Conservation (phyloP, 2,797 vertebrate genomes). For the Todus mexicanus region DNA sequence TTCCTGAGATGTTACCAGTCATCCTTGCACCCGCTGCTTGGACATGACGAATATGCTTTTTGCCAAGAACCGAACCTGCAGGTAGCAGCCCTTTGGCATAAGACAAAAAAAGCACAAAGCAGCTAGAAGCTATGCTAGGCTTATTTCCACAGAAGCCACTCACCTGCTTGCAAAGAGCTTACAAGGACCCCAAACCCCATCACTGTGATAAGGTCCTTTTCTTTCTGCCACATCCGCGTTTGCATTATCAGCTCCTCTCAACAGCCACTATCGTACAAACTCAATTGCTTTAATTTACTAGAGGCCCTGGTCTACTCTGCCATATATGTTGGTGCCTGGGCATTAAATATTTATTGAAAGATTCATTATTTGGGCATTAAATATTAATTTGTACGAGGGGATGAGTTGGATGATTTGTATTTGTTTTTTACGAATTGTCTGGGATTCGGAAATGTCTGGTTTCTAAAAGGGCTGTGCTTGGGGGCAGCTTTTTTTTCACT, state of each 20-base stretch:
- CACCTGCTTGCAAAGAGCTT: neutral
- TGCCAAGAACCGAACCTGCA: neutral
- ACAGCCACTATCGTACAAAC: neutral
- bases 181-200: neutral
- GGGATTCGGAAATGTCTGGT: slow-evolving; percentile 25
- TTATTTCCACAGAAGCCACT: neutral
- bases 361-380: slow-evolving; percentile 75
- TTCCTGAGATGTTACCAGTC: neutral
- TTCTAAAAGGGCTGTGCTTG: neutral
- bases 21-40: neutral
- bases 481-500: neutral
- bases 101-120: neutral
- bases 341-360: slow-evolving; percentile 72
- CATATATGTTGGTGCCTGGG: slow-evolving; percentile 51
- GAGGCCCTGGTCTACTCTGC: neutral
- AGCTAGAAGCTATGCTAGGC: neutral
- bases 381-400: slow-evolving; percentile 62
- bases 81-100: neutral
- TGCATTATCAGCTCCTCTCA: neutral
- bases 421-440: slow-evolving; percentile 49
- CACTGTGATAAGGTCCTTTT: neutral
- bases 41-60: neutral
- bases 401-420: slow-evolving; percentile 44
- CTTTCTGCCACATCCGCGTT: neutral
- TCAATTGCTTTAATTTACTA: slow-evolving; percentile 10